Conservation (phyloP, 1,140 invertebrate genomes). For the Dinothrombium tinctorium region DNA sequence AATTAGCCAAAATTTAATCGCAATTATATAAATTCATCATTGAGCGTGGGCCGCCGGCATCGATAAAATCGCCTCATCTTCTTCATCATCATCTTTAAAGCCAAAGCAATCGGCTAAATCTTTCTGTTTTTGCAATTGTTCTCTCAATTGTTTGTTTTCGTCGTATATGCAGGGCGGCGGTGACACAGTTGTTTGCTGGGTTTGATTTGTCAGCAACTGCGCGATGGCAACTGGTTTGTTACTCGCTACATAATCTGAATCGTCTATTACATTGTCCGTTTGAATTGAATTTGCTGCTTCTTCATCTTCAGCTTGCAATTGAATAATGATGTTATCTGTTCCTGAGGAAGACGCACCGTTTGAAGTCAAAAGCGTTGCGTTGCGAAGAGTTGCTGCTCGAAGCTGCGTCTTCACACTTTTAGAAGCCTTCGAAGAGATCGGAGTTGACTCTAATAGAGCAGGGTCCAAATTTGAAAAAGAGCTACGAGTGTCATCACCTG, state of each 20-base stretch:
- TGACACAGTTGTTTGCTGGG: neutral
- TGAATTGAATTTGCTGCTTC: conserved; percentile 1
- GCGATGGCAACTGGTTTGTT: neutral
- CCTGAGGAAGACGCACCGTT: neutral
- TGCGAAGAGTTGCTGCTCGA: neutral
- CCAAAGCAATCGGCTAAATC: conserved; percentile 61
- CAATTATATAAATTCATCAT: neutral
- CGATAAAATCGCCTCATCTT: conserved; percentile 12
- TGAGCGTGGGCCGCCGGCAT: conserved; percentile 11
- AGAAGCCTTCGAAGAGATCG: too few species aligned
- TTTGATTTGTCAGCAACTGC: neutral
- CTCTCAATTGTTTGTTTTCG: neutral
- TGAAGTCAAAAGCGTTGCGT: neutral
- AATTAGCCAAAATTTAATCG: neutral
- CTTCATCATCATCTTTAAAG: conserved; percentile 34
- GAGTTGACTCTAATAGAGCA: too few species aligned
- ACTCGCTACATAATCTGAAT: neutral
- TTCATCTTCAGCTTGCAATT: conserved; percentile 2
- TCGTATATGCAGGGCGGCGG: conserved; percentile 1
- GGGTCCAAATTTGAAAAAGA: neutral
- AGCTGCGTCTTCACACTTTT: neutral
- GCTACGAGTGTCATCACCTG: neutral
- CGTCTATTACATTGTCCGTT: neutral
- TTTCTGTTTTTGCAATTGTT: conserved; percentile 25
- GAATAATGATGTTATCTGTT: conserved; percentile 3